Evolutionary conservation across 2,888 invertebrate genomes (phyloP), one percentile per base, ranked within the genome.

Genomic region (Baccha elongata): DNA sequence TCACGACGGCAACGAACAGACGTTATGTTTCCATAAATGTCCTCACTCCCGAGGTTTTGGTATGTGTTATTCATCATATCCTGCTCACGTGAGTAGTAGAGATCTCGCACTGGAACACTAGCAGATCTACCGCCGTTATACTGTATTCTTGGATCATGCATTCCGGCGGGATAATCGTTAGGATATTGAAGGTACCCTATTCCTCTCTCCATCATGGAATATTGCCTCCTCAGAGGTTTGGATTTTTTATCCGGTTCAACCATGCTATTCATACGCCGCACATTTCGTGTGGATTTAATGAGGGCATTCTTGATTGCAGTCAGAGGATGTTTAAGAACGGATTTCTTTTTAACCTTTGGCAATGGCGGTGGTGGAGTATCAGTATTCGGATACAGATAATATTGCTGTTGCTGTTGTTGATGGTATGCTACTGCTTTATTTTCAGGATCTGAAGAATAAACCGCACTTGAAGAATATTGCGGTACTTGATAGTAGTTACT

Each of bases 181-280:
- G 90, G 90, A 52, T 90, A 90, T 72, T 89, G 90, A 3, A 90
- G 90, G 0, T 89, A 85, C 35, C 89, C 89, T 19, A 89, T 88
- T 6, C 89, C 88, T 5, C 89, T 86, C 75, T 91, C 91, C 84
- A 91, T 86, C 90, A 91, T 89, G 11, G 91, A 91, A 64, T 90
- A 89, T 80, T 91, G 91, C 1, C 91, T 88, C 0, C 89, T 86
- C 8, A 91, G 65, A 7, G 87, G 86, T 44, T 88, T 88, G 3
- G 86, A 85, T n/a, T 89, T 86, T 44, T 90, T 89, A 44, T 86
- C 86, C 42, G 88, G 89, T 58, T 91, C 91, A 32, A 88, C 88
- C 90, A 91, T 89, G 76, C 91, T 91, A 42, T 89, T 90, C 89
- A 91, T 91, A 13, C 91, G 88, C 1, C 91, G 86, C 67, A 91